These are phyloP conservation scores for Netelia melanura DNA, from an alignment of 2,888 invertebrate genomes.

Conservation along the genomic window DNA sequence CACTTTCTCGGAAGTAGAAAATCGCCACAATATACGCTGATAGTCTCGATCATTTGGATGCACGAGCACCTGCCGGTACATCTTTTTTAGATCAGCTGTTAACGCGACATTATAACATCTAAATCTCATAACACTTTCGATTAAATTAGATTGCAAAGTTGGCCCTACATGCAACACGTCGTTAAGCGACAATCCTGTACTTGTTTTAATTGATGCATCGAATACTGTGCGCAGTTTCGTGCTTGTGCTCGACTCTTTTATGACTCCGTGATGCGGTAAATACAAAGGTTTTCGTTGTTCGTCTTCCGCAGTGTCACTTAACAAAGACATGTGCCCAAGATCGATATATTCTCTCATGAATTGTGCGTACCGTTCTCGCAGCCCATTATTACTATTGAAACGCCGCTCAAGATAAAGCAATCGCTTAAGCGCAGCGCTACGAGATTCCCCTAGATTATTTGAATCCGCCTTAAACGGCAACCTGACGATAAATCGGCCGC, in stretches of 20 bases:
- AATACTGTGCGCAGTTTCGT: constrained; percentile 77
- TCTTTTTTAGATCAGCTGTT: constrained; percentile 74
- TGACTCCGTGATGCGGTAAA: constrained; percentile 42
- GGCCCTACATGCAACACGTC: constrained; percentile 71
- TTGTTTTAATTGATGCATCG: constrained; percentile 71
- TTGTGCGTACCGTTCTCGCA: background rate
- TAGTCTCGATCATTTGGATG: constrained; percentile 56
- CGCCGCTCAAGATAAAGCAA: too few species aligned
- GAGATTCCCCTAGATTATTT: too few species aligned
- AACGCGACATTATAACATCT: constrained; percentile 68
- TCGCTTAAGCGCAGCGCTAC: too few species aligned
- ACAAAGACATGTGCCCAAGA: constrained; percentile 45
- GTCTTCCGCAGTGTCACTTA: background rate
- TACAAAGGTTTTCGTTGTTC: background rate
- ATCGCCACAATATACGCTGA: constrained; percentile 57
- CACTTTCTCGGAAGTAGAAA: constrained; percentile 7
- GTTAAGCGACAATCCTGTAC: constrained; percentile 66
- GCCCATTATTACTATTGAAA: too few species aligned
- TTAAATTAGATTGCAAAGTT: constrained; percentile 67
- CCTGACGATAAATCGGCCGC: too few species aligned
- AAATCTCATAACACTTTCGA: constrained; percentile 69
- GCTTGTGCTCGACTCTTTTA: constrained; percentile 43
- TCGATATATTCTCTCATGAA: constrained; percentile 41
- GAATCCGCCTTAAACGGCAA: too few species aligned
- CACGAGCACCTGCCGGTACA: constrained; percentile 71